Evolutionary conservation across 2,888 invertebrate genomes (phyloP).

Genomic region (Hyalella azteca): DNA sequence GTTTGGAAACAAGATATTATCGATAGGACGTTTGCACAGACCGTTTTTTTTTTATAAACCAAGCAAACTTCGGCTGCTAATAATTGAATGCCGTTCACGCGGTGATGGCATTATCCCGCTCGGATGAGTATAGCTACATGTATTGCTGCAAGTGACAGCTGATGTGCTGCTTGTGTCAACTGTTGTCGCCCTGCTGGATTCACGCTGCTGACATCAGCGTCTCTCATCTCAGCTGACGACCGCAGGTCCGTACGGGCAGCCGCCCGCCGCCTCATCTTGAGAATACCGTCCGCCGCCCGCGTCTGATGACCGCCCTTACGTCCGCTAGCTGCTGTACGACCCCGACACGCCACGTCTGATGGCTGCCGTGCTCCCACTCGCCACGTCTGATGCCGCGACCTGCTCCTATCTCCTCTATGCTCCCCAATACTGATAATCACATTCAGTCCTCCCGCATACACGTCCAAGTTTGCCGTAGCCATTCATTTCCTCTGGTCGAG

Average conservation of each 20-base stretch:
- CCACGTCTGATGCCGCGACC: not conserved
- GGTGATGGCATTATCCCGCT: no score
- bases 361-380: not conserved
- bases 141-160: no score
- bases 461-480: not conserved
- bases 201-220: not conserved
- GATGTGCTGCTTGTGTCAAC: no score
- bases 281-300: slow-evolving; percentile 53
- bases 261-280: slow-evolving; percentile 55
- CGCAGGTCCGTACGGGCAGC: slow-evolving; percentile 55
- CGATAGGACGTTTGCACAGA: no score
- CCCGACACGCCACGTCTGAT: not conserved
- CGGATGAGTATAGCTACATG: no score
- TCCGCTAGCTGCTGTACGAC: not conserved
- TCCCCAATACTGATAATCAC: not conserved
- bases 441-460: not conserved
- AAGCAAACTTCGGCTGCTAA: no score
- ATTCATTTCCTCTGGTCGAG: not conserved
- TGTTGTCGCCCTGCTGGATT: not conserved
- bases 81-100: no score
- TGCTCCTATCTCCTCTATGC: not conserved
- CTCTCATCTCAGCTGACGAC: slow-evolving; percentile 46
- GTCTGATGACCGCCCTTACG: not conserved
- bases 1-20: no score
- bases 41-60: no score